Conservation (phyloP, 2,797 vertebrate species). For the Aeoliscus strigatus region DNA sequence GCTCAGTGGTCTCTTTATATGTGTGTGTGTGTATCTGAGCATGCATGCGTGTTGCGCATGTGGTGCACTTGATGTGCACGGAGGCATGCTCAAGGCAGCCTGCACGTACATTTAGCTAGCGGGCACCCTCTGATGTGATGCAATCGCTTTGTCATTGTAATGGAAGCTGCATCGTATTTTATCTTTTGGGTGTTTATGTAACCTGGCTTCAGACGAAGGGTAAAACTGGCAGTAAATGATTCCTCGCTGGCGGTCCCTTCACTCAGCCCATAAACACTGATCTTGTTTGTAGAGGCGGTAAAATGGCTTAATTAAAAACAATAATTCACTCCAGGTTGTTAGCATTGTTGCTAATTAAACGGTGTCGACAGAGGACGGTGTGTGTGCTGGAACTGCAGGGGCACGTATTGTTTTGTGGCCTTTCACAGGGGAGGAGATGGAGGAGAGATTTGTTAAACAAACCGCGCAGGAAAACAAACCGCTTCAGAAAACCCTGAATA, state of each 20-base stretch:
- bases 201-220: conserved; percentile 42
- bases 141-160: conserved; percentile 65
- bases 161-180: conserved; percentile 64
- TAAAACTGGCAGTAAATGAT: conserved; percentile 51
- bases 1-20: conserved; percentile 60
- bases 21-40: conserved; percentile 32
- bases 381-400: conserved; percentile 36
- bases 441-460: conserved; percentile 4
- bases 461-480: too few species aligned
- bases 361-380: conserved; percentile 55
- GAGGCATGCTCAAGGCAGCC: conserved; percentile 31
- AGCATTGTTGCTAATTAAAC: conserved; percentile 64
- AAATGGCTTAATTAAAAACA: conserved; percentile 72
- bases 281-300: conserved; percentile 69
- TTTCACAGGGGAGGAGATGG: conserved; percentile 39
- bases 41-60: conserved; percentile 30
- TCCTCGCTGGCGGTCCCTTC: conserved; percentile 46
- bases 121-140: conserved; percentile 58
- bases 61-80: conserved; percentile 31
- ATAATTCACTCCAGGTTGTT: conserved; percentile 69
- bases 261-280: conserved; percentile 61
- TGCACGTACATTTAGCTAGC: conserved; percentile 47
- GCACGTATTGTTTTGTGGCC: conserved; percentile 33
- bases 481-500: too few species aligned
- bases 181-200: conserved; percentile 45